Evolutionary conservation across 2,113 vertebrate species (phyloP), one percentile per base, ranked within the genome.

Genomic region (Mugil cephalus): DNA sequence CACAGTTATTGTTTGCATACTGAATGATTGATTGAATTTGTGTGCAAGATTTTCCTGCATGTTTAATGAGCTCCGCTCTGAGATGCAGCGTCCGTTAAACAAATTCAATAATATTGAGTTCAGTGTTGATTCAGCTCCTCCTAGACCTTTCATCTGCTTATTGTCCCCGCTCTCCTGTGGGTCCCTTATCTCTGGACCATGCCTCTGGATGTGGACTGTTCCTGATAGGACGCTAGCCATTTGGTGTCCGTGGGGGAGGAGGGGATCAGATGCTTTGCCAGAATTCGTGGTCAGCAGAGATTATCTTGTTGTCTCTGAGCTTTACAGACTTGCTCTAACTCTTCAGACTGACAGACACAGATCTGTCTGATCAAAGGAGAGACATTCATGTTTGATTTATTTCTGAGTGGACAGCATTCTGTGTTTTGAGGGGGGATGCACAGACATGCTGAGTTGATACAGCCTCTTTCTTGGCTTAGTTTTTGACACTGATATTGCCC

Each of bases 131-230:
- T 76, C 60, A 69, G 59, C 80, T 74, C 67, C 77, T 77, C 69
- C 51, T 58, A 55, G 73, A 50, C 58, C 52, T 66, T 72, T 80
- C 62, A 77, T 83, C 81, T 77, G 76, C 70, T 83, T 76, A 71
- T 56, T 83, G 63, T 73, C 30, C 2, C 76, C 6, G 34, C 64
- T 78, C 67, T 71, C 79, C 50, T 15, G 67, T 42, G 77, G 80
- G 7, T 52, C 65, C 63, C 54, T 89, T 89, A 88, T 90, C 85
- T 76, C 60, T 74, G 69, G 76, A 86, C 86, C 76, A 75, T 10
- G 87, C 78, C 73, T 84, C 79, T n/a, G 63, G 80, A 77, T 38
- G 1, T 77, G 62, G 34, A 48, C 69, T 54, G 84, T 34, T 79
- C 48, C 72, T 82, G 91, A 86, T 84, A 80, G 61, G 76, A 79